phyloP scores from a whole-genome alignment of 2,888 invertebrate species.

The Drosophila leonis region DNA sequence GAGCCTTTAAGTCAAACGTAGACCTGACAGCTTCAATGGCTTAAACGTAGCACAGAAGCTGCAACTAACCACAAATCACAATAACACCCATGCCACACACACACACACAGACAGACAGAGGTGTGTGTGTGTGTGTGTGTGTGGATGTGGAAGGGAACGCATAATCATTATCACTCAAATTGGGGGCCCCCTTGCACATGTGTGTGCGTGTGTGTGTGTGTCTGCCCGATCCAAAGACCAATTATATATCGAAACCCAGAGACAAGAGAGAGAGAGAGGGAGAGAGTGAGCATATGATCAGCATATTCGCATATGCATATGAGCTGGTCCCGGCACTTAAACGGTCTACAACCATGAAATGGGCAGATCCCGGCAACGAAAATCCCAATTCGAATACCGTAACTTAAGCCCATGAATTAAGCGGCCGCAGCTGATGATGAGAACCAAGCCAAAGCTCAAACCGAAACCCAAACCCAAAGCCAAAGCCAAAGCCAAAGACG shows the following conservation, averaged over 20 bases:
- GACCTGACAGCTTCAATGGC: conserved; percentile 72
- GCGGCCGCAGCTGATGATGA: conserved; percentile 46
- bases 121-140: neutral
- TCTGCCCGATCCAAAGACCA: conserved; percentile 49
- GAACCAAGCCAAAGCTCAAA: conserved; percentile 31
- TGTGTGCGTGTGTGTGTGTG: conserved; percentile 7
- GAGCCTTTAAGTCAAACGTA: conserved; percentile 78
- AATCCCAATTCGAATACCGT: conserved; percentile 67
- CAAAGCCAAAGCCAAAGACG: conserved; percentile 6
- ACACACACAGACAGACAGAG: neutral
- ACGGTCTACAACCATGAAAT: conserved; percentile 70
- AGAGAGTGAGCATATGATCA: conserved; percentile 46
- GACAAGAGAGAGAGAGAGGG: conserved; percentile 18
- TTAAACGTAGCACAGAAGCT: conserved; percentile 78
- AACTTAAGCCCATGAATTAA: conserved; percentile 67
- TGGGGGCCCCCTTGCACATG: conserved; percentile 65
- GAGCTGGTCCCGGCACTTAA: conserved; percentile 57
- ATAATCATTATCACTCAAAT: conserved; percentile 78
- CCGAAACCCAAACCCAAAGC: neutral
- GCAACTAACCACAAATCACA: conserved; percentile 79
- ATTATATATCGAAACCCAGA: conserved; percentile 58
- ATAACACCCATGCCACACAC: conserved; percentile 59
- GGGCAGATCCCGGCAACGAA: conserved; percentile 49
- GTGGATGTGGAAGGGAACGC: conserved; percentile 51
- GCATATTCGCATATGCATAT: conserved; percentile 56